phyloP scores from a whole-genome alignment of 2,888 invertebrate genomes.

The Deilephila porcellus region DNA sequence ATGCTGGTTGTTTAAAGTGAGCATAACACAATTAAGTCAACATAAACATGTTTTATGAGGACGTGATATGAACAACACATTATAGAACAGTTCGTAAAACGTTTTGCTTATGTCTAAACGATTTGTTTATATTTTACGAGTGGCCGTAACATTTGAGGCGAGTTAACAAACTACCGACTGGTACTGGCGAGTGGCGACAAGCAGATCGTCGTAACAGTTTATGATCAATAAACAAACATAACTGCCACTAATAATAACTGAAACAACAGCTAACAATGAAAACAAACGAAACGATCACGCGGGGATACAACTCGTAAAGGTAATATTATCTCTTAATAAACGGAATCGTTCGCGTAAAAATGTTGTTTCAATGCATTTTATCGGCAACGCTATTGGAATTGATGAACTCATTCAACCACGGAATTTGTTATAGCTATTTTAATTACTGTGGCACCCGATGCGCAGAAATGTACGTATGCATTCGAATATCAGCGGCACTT shows the following conservation, averaged over 20 bases:
- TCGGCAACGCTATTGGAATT: conserved; percentile 63
- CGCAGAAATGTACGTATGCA: conserved; percentile 19
- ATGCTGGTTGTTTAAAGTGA: conserved; percentile 12
- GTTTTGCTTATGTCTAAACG: conserved; percentile 67
- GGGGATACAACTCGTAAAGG: conserved; percentile 78
- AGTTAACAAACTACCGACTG: conserved; percentile 75
- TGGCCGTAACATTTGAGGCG: conserved; percentile 71
- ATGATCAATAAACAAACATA: conserved; percentile 82
- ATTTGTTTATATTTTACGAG: conserved; percentile 77
- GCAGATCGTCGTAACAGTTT: conserved; percentile 77
- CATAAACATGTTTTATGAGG: conserved; percentile 48
- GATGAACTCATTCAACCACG: conserved; percentile 65
- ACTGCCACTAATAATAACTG: conserved; percentile 83
- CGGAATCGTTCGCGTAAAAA: conserved; percentile 74
- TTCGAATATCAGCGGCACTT: conserved; percentile 10
- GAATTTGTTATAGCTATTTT: conserved; percentile 53
- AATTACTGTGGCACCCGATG: conserved; percentile 40
- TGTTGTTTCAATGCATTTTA: conserved; percentile 74
- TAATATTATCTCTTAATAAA: conserved; percentile 84
- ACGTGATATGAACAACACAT: conserved; percentile 46
- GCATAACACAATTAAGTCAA: conserved; percentile 33
- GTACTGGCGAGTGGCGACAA: conserved; percentile 67
- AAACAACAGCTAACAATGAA: conserved; percentile 81
- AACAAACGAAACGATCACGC: conserved; percentile 72
- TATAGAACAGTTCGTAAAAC: conserved; percentile 63